Conservation (phyloP, 2,888 invertebrate genomes). For the Machimus rusticus region DNA sequence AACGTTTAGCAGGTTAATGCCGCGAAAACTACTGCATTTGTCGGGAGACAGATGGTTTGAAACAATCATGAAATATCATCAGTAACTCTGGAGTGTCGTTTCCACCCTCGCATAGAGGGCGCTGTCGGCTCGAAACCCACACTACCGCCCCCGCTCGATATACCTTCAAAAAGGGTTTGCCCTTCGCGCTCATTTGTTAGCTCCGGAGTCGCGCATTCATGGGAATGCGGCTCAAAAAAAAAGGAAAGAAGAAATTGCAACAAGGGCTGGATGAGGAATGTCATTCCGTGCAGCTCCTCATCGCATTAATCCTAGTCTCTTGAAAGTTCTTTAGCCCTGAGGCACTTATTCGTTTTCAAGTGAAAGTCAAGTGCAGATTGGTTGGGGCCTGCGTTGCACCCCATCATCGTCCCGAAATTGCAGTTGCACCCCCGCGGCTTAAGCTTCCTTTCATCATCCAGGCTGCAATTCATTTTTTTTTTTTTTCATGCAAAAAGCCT, state of each 20-base stretch:
- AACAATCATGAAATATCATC: not conserved
- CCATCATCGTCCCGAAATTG: not conserved
- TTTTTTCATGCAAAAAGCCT: constrained; percentile 14
- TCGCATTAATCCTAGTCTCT: constrained; percentile 4
- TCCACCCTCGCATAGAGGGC: not conserved
- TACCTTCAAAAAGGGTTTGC: not conserved
- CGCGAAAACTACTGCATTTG: not conserved
- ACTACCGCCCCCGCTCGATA: not conserved
- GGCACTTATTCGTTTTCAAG: constrained; percentile 24
- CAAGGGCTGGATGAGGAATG: constrained; percentile 10
- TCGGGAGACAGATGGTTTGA: not conserved
- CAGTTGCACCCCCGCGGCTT: not conserved
- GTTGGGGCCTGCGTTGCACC: not conserved
- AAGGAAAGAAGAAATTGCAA: constrained; percentile 13
- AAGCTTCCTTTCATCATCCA: not conserved
- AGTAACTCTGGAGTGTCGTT: not conserved
- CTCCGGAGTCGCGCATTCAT: not conserved
- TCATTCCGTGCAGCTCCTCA: not conserved
- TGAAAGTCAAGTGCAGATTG: constrained; percentile 35
- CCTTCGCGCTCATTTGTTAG: not conserved
- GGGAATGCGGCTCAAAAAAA: not conserved
- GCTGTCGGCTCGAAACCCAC: not conserved
- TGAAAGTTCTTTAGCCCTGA: constrained; percentile 24
- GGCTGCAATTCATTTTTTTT: not conserved
- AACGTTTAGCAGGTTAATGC: not conserved